Conservation (phyloP, 2,888 invertebrate genomes). For the Deilephila porcellus region DNA sequence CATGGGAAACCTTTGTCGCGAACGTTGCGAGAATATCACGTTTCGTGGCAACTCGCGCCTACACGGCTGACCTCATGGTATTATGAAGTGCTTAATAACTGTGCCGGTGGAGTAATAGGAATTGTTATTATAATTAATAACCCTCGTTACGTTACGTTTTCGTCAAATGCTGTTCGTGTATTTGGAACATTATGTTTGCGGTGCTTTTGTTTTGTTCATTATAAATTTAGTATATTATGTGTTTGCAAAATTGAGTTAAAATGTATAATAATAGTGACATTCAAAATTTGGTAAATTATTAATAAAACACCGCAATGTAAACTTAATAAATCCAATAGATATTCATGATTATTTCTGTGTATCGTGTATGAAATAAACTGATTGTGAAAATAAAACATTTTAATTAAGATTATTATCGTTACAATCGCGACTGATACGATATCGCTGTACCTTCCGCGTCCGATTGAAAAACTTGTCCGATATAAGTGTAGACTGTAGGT, state of each 20-base stretch:
- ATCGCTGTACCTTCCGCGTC: constrained; percentile 12
- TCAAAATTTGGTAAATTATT: background rate
- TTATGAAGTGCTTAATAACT: constrained; percentile 15
- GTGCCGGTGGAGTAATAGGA: background rate
- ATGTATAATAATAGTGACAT: too few relatives aligned
- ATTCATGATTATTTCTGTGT: background rate
- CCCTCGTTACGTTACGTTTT: constrained; percentile 9
- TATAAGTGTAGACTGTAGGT: background rate
- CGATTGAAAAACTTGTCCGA: constrained; percentile 17
- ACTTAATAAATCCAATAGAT: background rate
- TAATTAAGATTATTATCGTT: background rate
- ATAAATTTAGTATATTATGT: background rate
- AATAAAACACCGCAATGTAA: background rate
- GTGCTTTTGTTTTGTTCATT: background rate
- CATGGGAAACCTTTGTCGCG: constrained; percentile 14
- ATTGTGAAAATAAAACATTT: constrained; percentile 1
- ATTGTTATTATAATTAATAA: constrained; percentile 12
- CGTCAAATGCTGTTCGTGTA: background rate
- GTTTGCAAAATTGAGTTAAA: too few relatives aligned
- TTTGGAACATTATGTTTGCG: background rate
- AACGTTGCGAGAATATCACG: constrained; percentile 20
- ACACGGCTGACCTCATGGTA: constrained; percentile 21
- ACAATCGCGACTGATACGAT: background rate
- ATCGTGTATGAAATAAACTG: constrained; percentile 1
- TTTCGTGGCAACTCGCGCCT: constrained; percentile 14